phyloP scores from a whole-genome alignment of 23 tunicate species.

The Styela clava region DNA sequence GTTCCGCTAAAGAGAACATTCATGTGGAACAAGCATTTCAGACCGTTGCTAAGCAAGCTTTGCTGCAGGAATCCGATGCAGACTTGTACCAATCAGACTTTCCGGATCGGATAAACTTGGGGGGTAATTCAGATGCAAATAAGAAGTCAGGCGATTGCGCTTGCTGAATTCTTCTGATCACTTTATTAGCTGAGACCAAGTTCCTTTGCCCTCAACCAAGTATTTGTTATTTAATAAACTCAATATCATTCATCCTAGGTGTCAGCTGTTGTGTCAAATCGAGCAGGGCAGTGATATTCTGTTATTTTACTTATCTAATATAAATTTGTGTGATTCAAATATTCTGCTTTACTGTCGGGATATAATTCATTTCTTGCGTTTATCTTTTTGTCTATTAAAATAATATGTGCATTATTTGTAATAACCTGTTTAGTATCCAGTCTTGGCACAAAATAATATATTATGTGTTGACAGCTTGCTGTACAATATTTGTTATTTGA shows the following conservation, averaged over 20 bases:
- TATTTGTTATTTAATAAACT: no score
- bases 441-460: no score
- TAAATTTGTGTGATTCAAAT: background rate
- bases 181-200: no score
- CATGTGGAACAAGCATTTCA: conserved; percentile 97
- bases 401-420: background rate
- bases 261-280: no score
- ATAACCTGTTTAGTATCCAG: no score
- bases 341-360: background rate
- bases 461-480: no score
- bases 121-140: conserved; percentile 46
- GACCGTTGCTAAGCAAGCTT: conserved; percentile 88
- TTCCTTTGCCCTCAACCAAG: no score
- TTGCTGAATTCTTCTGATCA: conserved; percentile 59
- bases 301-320: no score
- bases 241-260: no score
- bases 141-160: conserved; percentile 69
- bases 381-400: background rate
- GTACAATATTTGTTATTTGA: no score
- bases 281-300: no score
- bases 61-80: conserved; percentile 86
- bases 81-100: conserved; percentile 77
- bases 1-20: conserved; percentile 93
- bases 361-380: background rate
- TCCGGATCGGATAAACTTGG: conserved; percentile 77